Base-by-base conservation (phyloP, 2,888 invertebrate genomes). In the Homarus gammarus region DNA sequence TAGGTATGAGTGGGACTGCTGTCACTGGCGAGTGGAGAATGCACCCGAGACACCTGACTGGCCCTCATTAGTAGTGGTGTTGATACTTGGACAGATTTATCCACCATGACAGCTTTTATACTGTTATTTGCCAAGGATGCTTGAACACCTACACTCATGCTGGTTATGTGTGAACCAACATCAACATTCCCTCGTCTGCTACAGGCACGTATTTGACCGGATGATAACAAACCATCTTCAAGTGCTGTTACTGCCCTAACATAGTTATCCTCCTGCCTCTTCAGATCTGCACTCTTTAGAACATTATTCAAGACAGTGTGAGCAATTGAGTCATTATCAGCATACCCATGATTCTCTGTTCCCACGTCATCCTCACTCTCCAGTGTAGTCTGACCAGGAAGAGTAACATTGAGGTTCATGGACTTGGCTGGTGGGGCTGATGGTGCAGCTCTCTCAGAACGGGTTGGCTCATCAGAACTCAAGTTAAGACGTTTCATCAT, bases 401-500 rank as follows among this genome's bases (percentile, higher is more conserved):
- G 81, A 40, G 87, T 56, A 44, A 86, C 84, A 78, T 33, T 86
- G 38, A 87, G 0, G 33, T 70, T 89, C 38, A 85, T 27, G 6
- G 84, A 72, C 51, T 89, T 84, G 31, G 77, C 70, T 56, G 89
- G 33, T 8, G 84, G 89, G 18, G 64, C 84, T 8, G 89, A 56
- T 0, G 89, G 85, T 1, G 78, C 44, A 6, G 61, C 51, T 78
- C 89, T 70, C 27, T 89, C 89, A 8, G 84, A 89, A 2, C 89
- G 89, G 2, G 81, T 79, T n/a, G 89, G 84, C 31, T 89, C 89
- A 61, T 86, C 86, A 49, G 91, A 91, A 61, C 88, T 89, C 64
- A 92, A 56, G 49, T 92, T 89, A 3, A 92, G 89, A 5, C 89
- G 83, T 44, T 90, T 89, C 92, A 92, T 92, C 92, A 92, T 92